Base-by-base conservation (phyloP, 1,140 invertebrate genomes). In the Drosophila repletoides region DNA sequence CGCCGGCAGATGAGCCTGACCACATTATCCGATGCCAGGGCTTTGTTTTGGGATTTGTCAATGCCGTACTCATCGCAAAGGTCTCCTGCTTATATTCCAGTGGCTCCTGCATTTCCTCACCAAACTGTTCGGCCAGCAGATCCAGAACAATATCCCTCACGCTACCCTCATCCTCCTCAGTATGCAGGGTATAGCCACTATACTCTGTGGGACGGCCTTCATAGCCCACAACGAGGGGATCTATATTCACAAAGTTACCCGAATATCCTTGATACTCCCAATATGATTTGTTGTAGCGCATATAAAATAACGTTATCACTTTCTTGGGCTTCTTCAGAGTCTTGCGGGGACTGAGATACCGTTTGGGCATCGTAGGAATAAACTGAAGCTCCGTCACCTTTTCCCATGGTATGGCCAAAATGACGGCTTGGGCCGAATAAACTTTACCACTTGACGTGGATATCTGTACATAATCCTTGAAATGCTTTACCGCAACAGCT, bases 401-500 rank as follows among this genome's bases (percentile, higher is more conserved):
- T 14, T 90, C 68, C 73, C 83, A 88, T 14, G 88, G 83, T 19
- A 90, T 71, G 4, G 88, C 88, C 41, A 90, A 40, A 4, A 90
- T 83, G 2, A 88, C 49, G 0, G 68, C 56, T 26, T 86, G 40
- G 0, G 86, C 75, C 4, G 34, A 73, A n/a, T 88, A 59, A 1
- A 7, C 52, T 0, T 9, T 2, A 0, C 70, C 76, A 1, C 9
- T 0, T 1, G 67, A 49, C 28, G 76, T 76, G 0, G 43, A 63
- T 3, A 88, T 68, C 63, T 73, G 43, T 1, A 84, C 84, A 36
- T 87, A 76, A 36, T 89, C 80, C 52, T 72, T 88, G 6, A 76
- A 80, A 19, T 89, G 83, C 3, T 61, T 29, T 14, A 89, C 21
- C 4, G 24, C 31, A 0, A 43, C 22, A 0, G 61, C 88, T 7